Percentiles rank a stretch among this genome's conserved stretches.
Evolutionary conservation across 2,888 invertebrate genomes (phyloP).

Genomic region (Cotesia congregata): DNA sequence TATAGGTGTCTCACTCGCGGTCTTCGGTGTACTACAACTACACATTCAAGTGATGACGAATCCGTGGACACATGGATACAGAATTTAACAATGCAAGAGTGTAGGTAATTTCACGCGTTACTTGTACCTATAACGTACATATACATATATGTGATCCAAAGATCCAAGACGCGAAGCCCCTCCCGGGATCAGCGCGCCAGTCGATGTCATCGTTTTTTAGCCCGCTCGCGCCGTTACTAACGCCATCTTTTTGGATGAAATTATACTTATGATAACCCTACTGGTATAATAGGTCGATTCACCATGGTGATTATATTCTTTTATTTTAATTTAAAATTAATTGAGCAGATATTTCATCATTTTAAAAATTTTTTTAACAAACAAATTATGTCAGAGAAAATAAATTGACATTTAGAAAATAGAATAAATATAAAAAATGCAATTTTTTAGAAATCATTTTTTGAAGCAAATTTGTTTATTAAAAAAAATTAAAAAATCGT

Average conservation of each 20-base stretch:
- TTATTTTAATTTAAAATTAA: no score
- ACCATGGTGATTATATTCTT: no score
- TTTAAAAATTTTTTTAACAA: no score
- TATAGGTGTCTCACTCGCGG: conserved; percentile 15
- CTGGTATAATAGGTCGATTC: not conserved
- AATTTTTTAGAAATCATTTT: no score
- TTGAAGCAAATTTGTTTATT: no score
- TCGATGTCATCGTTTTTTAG: conserved; percentile 5
- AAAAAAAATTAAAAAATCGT: no score
- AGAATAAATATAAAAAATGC: no score
- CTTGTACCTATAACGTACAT: not conserved
- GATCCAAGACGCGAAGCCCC: not conserved
- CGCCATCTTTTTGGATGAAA: not conserved
- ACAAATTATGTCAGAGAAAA: no score
- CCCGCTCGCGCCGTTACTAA: not conserved
- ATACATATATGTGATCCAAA: conserved; percentile 34
- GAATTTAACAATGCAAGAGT: not conserved
- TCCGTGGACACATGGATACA: not conserved
- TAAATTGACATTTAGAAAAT: no score
- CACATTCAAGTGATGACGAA: not conserved
- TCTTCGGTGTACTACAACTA: conserved; percentile 24
- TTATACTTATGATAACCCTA: not conserved
- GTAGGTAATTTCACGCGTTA: not conserved
- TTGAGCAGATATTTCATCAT: no score
- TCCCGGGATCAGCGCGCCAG: not conserved